A percentile compares a stretch with the other conserved stretches of the same genome.
Evolutionary conservation across 2,888 invertebrate genomes (phyloP).

Genomic region (Lutraria lutraria): DNA sequence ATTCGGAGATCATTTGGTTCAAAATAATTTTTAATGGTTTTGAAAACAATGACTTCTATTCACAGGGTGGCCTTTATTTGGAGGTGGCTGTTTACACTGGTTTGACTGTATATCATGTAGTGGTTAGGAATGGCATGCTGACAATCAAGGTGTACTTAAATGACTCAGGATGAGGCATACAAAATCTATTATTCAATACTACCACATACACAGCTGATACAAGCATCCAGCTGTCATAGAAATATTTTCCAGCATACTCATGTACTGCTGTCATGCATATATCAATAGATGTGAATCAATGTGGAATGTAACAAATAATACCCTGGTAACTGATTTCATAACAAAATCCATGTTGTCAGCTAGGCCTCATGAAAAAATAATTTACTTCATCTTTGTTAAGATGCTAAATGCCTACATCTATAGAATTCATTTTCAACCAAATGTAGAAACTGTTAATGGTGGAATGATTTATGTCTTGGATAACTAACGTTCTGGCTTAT

Average conservation of each 20-base stretch:
- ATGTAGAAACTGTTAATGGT: no score
- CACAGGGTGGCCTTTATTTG: no score
- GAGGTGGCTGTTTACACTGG: no score
- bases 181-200: neutral
- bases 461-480: no score
- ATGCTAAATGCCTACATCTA: neutral
- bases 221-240: neutral
- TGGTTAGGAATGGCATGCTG: no score
- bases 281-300: slow-evolving; percentile 6
- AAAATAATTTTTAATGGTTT: no score
- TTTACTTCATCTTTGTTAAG: neutral
- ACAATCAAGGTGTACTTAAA: neutral
- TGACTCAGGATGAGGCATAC: slow-evolving; percentile 9
- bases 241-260: neutral
- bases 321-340: neutral
- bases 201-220: slow-evolving; percentile 23
- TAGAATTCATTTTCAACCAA: no score
- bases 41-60: no score
- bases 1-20: no score
- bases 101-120: no score
- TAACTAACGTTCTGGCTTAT: no score
- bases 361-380: slow-evolving; percentile 1
- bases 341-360: slow-evolving; percentile 20
- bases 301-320: neutral
- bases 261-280: neutral